Base-by-base conservation (phyloP, 2,888 invertebrate genomes). In the Trissolcus brochymenae region DNA sequence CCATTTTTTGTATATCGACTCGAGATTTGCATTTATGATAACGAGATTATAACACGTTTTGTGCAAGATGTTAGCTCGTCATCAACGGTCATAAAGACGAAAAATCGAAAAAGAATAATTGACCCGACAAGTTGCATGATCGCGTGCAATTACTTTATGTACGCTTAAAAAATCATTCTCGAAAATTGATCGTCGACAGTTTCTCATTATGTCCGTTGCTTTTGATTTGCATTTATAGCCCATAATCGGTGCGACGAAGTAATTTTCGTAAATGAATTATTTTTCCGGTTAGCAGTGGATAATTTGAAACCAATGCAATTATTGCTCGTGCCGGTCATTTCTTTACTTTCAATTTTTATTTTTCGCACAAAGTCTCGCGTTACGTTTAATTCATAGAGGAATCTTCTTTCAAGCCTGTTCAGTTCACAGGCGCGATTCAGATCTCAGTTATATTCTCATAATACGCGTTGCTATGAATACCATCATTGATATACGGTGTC, bases 401-500 rank as follows among this genome's bases (percentile, higher is more conserved):
- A 53, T 67, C 57, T 35, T 75, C 60, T 65, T 70, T 68, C 60
- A 50, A 55, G 65, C 51, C 46, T 50, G 51, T 56, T 56, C 56
- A 46, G 41, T 60, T 65, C 19, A 21, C 51, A 61, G 61, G 68
- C 61, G 73, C 59, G 62, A 73, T 73, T 53, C 61, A 62, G 66
- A 66, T 60, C 73, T 78, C 49, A 51, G 60, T 74, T 74, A 59
- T 68, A 77, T 81, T 80, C 75, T 76, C 75, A 74, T 81, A 80
- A 82, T 82, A 72, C 78, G 16, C 16, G 79, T 54, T 53, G 76
- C 71, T 64, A 72, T 72, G 81, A 82, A 84, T 81, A 81, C 70
- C 77, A 79, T 81, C 80, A 83, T 83, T 80, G 82, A 82, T 80
- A 79, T 78, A 78, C 76, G 64, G 71, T 80, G 81, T 81, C 80